Evolutionary conservation across 2,888 invertebrate species (phyloP).

Genomic region (Phymatocera aterrima): DNA sequence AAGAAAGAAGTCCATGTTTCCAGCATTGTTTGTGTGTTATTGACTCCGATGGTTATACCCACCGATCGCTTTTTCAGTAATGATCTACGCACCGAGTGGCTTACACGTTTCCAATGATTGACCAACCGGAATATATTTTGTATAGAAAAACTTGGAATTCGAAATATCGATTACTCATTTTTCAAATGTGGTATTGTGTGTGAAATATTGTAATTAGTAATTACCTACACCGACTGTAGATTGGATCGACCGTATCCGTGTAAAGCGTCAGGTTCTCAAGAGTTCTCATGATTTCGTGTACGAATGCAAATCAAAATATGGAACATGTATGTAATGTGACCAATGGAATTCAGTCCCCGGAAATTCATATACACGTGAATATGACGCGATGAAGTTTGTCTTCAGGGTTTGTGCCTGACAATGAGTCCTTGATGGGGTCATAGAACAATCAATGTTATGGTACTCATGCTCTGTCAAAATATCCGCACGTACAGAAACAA

Average conservation of each 20-base stretch:
- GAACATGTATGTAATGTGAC: neutral
- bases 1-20: neutral
- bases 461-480: too few species aligned
- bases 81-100: neutral
- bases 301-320: neutral
- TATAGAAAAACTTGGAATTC: neutral
- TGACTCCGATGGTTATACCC: neutral
- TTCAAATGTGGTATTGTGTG: too few species aligned
- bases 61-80: constrained; percentile 1
- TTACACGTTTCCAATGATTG: neutral
- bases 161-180: neutral
- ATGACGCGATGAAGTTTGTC: too few species aligned
- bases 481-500: too few species aligned
- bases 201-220: too few species aligned
- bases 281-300: neutral
- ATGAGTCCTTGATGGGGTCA: too few species aligned
- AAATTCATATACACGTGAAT: neutral
- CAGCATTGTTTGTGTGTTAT: neutral
- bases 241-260: too few species aligned
- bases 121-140: neutral
- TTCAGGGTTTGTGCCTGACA: too few species aligned
- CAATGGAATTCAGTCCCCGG: neutral
- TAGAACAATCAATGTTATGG: too few species aligned
- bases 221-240: neutral
- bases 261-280: neutral